Base-by-base conservation (phyloP, 1,140 invertebrate genomes). In the Antheraea mylitta region DNA sequence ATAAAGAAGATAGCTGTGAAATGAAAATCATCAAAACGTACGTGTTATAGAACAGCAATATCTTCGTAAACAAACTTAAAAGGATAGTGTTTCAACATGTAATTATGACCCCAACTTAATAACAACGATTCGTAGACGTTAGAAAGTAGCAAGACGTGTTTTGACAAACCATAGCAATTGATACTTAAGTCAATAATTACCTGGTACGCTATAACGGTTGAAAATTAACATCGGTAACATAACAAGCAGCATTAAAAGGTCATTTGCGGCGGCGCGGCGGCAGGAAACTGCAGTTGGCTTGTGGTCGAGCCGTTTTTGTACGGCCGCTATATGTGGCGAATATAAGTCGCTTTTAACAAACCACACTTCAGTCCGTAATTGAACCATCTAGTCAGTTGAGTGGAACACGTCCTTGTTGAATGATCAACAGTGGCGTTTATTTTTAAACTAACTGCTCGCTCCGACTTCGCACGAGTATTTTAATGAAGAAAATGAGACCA, bases 201-300 rank as follows among this genome's bases (percentile, higher is more conserved):
- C 19, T n/a, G 30, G 30, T 70, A 59, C 58, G 18, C 53, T 38
- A 53, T 78, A 78, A 78, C 75, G 71, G 69, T 69, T 69, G 66
- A 70, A 69, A 74, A 81, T 83, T 82, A 80, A 76, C 72, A 82
- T 81, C 72, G 58, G 68, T 48, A 38, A 48, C 11, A 38, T 83
- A 88, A 82, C 78, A 64, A 77, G 77, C 70, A 72, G 74, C 76
- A 86, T 83, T 83, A 82, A 87, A 87, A 83, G 83, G 79, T 81
- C 76, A 80, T 88, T 90, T 86, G 85, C 70, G 85, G 85, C 79
- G 64, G 74, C 45, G 45, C 45, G 38, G 38, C 48, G 73, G 73
- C 84, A 85, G 87, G 86, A 89, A 87, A 81, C 80, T 69, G 72
- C 73, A 79, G 71, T 78, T 81, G 77, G 70, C 62, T 70, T 87